Conservation (phyloP, 2,888 invertebrate genomes). For the Agrotis exclamationis region DNA sequence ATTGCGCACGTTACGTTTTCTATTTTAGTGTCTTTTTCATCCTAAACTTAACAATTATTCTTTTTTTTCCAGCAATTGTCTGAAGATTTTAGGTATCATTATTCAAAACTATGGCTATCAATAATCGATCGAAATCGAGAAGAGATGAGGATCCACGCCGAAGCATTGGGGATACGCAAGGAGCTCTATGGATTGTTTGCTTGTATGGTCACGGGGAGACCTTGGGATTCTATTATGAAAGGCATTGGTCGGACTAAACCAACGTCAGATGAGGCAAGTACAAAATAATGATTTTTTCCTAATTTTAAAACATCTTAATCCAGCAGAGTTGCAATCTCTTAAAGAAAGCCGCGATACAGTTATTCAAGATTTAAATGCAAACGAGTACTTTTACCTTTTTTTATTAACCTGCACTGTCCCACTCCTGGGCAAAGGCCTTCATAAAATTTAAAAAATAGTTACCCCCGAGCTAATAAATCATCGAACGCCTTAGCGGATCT, state of each 20-base stretch:
- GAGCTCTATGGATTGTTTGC: slow-evolving; percentile 97
- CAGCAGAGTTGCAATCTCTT: not conserved
- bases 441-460: no score
- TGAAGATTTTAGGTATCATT: slow-evolving; percentile 96
- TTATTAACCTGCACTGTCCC: no score
- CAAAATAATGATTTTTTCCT: not conserved
- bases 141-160: slow-evolving; percentile 95
- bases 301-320: no score
- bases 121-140: slow-evolving; percentile 95
- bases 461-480: no score
- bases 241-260: slow-evolving; percentile 95
- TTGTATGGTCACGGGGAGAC: slow-evolving; percentile 98
- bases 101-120: slow-evolving; percentile 98
- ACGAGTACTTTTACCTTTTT: no score
- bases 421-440: no score
- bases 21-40: not conserved
- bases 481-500: no score
- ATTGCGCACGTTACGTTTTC: not conserved
- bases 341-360: no score
- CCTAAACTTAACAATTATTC: not conserved
- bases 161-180: slow-evolving; percentile 95
- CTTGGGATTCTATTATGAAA: slow-evolving; percentile 97
- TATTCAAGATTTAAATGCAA: no score
- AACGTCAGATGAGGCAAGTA: slow-evolving; percentile 92
- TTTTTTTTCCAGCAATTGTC: slow-evolving; percentile 93